Conservation (phyloP, 2,113 vertebrate species). For the Halichoeres trimaculatus region DNA sequence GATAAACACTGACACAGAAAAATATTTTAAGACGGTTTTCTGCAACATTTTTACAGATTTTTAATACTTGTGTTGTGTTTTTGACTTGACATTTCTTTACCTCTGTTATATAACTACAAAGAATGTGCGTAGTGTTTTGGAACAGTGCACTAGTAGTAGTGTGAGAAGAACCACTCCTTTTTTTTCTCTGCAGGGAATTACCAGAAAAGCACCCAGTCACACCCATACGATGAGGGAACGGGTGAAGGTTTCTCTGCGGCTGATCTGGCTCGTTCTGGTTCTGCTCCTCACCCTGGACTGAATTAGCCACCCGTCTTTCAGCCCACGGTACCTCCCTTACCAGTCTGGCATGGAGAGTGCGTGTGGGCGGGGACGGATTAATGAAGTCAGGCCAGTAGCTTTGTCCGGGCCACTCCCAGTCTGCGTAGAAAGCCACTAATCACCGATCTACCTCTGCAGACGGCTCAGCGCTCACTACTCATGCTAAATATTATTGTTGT, state of each 20-base stretch:
- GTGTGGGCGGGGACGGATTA: slow-evolving; percentile 68
- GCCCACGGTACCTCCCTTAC: slow-evolving; percentile 59
- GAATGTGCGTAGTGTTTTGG: slow-evolving; percentile 13
- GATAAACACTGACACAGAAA: not conserved
- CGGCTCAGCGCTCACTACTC: slow-evolving; percentile 28
- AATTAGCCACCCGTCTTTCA: slow-evolving; percentile 43
- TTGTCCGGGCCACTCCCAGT: slow-evolving; percentile 70
- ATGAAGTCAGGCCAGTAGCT: slow-evolving; percentile 67
- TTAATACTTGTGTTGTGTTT: not conserved
- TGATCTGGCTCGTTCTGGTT: slow-evolving; percentile 64
- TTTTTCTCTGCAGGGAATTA: slow-evolving; percentile 17
- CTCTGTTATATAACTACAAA: not conserved
- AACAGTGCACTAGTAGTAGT: slow-evolving; percentile 4
- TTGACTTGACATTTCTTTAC: not conserved
- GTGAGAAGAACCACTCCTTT: slow-evolving; percentile 26
- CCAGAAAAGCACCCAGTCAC: slow-evolving; percentile 47
- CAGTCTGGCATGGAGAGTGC: slow-evolving; percentile 50
- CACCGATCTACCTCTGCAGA: slow-evolving; percentile 58
- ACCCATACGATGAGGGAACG: slow-evolving; percentile 31
- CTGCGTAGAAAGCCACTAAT: slow-evolving; percentile 71
- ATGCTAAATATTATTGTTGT: slow-evolving; percentile 74
- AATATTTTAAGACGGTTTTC: not conserved
- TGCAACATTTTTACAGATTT: not conserved
- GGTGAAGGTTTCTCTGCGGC: slow-evolving; percentile 25
- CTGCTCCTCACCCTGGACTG: slow-evolving; percentile 47